Conservation (phyloP, 2,113 vertebrate species). For the Cichladusa arquata region DNA sequence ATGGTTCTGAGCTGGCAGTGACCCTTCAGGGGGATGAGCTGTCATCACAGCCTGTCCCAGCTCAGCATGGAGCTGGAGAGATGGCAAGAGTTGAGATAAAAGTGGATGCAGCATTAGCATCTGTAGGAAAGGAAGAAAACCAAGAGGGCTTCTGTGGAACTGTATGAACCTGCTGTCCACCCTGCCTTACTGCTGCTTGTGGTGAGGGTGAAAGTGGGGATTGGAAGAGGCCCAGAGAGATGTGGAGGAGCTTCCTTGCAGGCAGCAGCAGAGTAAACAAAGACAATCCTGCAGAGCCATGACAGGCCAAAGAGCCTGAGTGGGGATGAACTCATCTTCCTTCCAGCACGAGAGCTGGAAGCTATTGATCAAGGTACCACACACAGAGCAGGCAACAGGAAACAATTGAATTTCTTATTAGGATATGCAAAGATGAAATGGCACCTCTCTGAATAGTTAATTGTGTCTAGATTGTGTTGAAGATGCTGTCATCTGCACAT, state of each 20-base stretch:
- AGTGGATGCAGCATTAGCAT: not conserved
- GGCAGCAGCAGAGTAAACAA: not conserved
- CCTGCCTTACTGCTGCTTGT: not conserved
- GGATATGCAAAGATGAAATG: not conserved
- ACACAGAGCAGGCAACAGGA: not conserved
- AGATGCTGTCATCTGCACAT: not conserved
- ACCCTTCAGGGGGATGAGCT: not conserved
- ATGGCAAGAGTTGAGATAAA: not conserved
- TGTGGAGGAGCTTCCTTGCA: not conserved
- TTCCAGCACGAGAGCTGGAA: not conserved
- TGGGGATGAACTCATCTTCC: not conserved
- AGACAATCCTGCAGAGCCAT: not conserved
- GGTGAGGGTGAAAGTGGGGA: not conserved
- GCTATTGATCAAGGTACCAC: not conserved
- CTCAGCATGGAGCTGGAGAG: not conserved
- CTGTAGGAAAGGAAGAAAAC: not conserved
- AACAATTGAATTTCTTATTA: not conserved
- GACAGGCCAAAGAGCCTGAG: not conserved
- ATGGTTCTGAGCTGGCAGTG: not conserved
- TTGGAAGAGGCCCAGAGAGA: not conserved
- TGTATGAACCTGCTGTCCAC: not conserved
- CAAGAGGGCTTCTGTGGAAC: accelerated
- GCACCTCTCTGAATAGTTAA: not conserved
- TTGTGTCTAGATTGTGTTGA: not conserved
- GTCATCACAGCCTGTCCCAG: not conserved